These are phyloP conservation scores for Mactra quadrangularis DNA, from an alignment of 1,140 invertebrate genomes.

Conservation along the genomic window DNA sequence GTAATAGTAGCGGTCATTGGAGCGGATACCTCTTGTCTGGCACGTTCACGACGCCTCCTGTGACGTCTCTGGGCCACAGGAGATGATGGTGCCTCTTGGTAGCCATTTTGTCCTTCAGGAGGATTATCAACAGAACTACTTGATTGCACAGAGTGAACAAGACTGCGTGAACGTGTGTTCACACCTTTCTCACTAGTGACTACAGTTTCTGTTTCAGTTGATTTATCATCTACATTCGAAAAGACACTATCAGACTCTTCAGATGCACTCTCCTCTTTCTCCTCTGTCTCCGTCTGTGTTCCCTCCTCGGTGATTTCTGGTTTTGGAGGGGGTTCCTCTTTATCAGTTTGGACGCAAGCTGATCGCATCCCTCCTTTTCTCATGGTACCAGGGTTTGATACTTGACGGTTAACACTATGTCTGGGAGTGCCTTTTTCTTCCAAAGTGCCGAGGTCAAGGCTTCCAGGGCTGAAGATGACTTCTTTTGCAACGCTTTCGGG, in stretches of 20 bases:
- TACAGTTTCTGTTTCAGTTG: constrained; percentile 76
- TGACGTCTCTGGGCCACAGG: constrained; percentile 68
- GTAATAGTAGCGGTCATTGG: constrained; percentile 50
- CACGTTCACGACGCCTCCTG: constrained; percentile 71
- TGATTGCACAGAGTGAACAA: constrained; percentile 62
- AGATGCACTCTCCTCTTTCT: constrained; percentile 46
- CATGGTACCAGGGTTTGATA: constrained; percentile 58
- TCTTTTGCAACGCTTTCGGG: constrained; percentile 80
- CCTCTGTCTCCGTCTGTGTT: constrained; percentile 71
- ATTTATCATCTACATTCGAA: constrained; percentile 68
- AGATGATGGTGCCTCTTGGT: constrained; percentile 44
- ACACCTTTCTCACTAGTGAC: constrained; percentile 78
- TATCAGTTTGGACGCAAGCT: constrained; percentile 41
- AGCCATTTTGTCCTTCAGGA: constrained; percentile 43
- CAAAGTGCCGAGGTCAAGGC: constrained; percentile 78
- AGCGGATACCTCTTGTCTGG: constrained; percentile 44
- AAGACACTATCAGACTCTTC: constrained; percentile 49
- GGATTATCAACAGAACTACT: constrained; percentile 43
- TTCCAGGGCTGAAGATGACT: constrained; percentile 80
- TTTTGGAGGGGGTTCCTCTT: constrained; percentile 56
- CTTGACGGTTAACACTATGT: constrained; percentile 60
- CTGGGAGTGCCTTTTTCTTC: constrained; percentile 78
- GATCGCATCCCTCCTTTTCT: constrained; percentile 45
- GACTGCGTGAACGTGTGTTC: constrained; percentile 78
- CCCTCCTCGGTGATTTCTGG: constrained; percentile 35